Evolutionary conservation across 1,140 invertebrate genomes (phyloP), one percentile per base, ranked within the genome.

Genomic region (Araneus ventricosus): DNA sequence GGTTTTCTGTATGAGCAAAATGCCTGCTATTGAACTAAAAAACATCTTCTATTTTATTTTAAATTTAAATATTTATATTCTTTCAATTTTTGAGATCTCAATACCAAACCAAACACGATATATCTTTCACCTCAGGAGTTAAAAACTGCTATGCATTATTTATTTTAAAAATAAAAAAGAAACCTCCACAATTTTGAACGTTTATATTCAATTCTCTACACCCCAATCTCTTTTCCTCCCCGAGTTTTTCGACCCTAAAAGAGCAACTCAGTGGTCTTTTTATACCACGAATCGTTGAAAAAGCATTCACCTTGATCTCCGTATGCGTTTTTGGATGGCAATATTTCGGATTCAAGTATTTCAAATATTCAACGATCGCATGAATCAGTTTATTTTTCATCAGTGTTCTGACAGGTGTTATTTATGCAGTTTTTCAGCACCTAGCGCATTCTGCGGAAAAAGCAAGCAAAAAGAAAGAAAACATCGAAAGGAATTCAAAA

Each of bases 371-470:
- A 41, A 41, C 39, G 6, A 82, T 30, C 34, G 30, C 30, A 75
- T 75, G 70, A 34, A 34, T 75, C 34, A 75, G 30, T 75, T 75
- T 75, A 75, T 75, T 34, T 75, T 75, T 75, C 70, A 75, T 37
- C 70, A 75, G 20, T 34, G 30, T 34, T 20, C 14, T 75, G 70
- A 34, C 70, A 75, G 70, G 24, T 63, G 59, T 63, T n/a, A 63
- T 63, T n/a, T 63, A 63, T 63, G 59, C 59, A 63, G n/a, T 17
- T 63, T 63, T 63, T 63, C 59, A 63, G 6, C 24, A 22, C 59
- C n/a, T 2, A 52, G 17, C 17, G 45, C 45, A 52, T 52, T 52
- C 45, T 14, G 2, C n/a, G 1, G 14, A 52, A 52, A 52, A 52
- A 52, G 10, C 2, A 52, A 52, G 10, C 17, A 52, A 52, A 52